Evolutionary conservation across 2,888 invertebrate species (phyloP), one percentile per base, ranked within the genome.

Genomic region (Trilocha varians): DNA sequence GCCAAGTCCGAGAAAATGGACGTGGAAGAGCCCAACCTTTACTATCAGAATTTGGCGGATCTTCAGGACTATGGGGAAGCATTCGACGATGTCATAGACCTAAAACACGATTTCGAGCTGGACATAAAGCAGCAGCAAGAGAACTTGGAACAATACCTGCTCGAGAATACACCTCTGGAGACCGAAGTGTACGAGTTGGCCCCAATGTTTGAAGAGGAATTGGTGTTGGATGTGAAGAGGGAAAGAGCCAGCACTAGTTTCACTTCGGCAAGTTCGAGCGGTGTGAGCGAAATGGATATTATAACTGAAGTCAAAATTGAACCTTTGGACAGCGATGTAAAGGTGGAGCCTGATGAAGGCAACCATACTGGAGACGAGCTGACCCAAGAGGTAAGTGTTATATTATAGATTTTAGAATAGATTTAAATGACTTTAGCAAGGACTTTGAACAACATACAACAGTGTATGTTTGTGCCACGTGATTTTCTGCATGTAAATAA

Each of bases 21-120:
- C 46, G 65, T 55, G 53, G 87, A 59, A 32, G 86, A 69, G 53
- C 65, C 76, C 43, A 87, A 88, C 0, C 86, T 89, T 1, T 79
- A 82, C 55, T 85, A 87, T 37, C 88, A 89, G 50, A 89, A 89
- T 51, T 55, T 89, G 47, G 88, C 88, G 0, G 89, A 89, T 63
- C 59, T 89, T 9, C 77, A 79, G 46, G 89, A 89, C 48, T 89
- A 87, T 48, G 84, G 72, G 3, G 84, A 87, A 34, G 48, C 76
- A 11, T 70, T 74, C 4, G 70, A 77, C 17, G 82, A 79, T 16
- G 64, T 72, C 0, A 80, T 79, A 40, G 77, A 75, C 17, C 49
- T 84, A 17, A 69, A 69, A 50, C 82, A 52, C 56, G 84, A 75
- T 58, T 64, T 84, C 50, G 88, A 73, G 48, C 52, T 71, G 46